Percentiles rank a stretch among this genome's conserved stretches.
These are phyloP conservation scores for Tiliqua scincoides DNA, from an alignment of 2,113 vertebrate species.

Conservation along the genomic window DNA sequence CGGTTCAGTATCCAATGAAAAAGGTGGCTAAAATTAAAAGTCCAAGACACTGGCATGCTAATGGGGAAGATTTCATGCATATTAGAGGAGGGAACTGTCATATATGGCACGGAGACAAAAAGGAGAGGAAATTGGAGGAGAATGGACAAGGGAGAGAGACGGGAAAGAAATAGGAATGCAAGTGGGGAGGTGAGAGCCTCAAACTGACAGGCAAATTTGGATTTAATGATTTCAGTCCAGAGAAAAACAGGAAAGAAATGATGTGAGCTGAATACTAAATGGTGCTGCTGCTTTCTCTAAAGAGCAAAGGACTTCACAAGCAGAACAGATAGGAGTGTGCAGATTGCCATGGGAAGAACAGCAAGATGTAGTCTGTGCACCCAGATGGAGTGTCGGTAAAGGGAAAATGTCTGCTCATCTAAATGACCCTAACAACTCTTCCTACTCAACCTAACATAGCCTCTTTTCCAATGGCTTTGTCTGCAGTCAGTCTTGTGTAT, in stretches of 20 bases:
- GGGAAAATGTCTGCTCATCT: neutral
- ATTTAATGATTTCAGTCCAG: conserved; percentile 1
- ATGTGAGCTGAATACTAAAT: rapidly evolving
- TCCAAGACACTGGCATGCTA: conserved; percentile 43
- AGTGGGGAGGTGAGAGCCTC: neutral
- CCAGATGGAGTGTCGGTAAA: neutral
- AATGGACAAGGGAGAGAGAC: neutral
- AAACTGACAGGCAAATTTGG: conserved; percentile 4
- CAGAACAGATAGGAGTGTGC: neutral
- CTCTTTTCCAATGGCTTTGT: too few species aligned
- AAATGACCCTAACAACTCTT: too few species aligned
- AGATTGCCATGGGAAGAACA: neutral
- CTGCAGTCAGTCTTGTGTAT: too few species aligned
- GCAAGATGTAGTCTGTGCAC: neutral
- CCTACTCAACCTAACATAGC: too few species aligned
- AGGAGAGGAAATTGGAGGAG: conserved; percentile 32
- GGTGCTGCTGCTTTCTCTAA: neutral
- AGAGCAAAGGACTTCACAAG: neutral
- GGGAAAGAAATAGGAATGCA: neutral
- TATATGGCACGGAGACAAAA: conserved; percentile 10
- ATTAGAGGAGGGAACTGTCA: conserved; percentile 20
- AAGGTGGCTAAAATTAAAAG: conserved; percentile 55
- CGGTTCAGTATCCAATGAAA: neutral
- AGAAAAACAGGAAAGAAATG: conserved; percentile 13
- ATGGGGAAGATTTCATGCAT: conserved; percentile 51